These are phyloP conservation scores for Caenorhabditis angaria DNA, from an alignment of 2,888 invertebrate species.

Conservation along the genomic window DNA sequence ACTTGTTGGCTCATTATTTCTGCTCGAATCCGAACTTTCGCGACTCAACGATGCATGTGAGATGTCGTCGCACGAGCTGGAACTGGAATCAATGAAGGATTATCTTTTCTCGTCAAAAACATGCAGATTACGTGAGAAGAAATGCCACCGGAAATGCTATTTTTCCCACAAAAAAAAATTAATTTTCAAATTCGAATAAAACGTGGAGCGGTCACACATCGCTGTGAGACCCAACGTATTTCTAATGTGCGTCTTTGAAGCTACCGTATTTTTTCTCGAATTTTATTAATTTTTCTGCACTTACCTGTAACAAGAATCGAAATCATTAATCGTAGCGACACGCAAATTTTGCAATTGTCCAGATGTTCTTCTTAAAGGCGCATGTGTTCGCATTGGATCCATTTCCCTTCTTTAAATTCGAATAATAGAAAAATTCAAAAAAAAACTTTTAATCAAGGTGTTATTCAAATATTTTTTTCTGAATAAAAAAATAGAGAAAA, in stretches of 20 bases:
- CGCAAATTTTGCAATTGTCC: slow-evolving; percentile 6
- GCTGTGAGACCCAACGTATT: not conserved
- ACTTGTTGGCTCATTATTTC: slow-evolving; percentile 11
- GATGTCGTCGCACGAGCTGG: slow-evolving; percentile 62
- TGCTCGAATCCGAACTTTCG: slow-evolving; percentile 57
- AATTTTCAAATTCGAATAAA: not conserved
- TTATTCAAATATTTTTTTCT: too few relatives aligned
- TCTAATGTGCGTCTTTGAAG: not conserved
- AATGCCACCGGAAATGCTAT: not conserved
- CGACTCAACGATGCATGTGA: slow-evolving; percentile 61
- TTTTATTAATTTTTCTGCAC: slow-evolving; percentile 1
- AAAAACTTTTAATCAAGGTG: too few relatives aligned
- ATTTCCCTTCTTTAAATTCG: too few relatives aligned
- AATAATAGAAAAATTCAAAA: too few relatives aligned
- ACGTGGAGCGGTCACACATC: too few relatives aligned
- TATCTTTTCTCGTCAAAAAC: slow-evolving; percentile 6
- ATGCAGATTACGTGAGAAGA: too few relatives aligned
- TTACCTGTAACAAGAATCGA: slow-evolving; percentile 39
- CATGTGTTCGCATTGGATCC: slow-evolving; percentile 19
- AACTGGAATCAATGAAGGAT: slow-evolving; percentile 23
- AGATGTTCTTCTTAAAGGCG: slow-evolving; percentile 33
- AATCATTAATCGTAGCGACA: slow-evolving; percentile 22
- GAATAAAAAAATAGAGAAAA: too few relatives aligned
- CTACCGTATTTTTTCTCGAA: not conserved
- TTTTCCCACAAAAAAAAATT: too few relatives aligned